phyloP scores from a whole-genome alignment of 2,888 invertebrate species.

The Parasteatoda lunata region DNA sequence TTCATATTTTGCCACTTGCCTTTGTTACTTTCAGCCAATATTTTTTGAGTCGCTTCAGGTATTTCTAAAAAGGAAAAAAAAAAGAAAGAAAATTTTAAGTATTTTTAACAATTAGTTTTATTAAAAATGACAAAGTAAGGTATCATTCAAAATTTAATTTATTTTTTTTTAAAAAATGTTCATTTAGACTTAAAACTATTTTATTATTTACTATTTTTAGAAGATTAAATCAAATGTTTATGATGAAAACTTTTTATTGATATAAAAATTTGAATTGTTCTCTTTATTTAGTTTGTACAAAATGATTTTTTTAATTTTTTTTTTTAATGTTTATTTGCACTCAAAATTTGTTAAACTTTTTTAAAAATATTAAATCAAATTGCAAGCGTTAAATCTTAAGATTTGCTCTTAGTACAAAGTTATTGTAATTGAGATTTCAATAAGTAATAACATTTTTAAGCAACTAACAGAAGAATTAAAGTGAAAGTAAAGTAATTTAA shows the following conservation, averaged over 20 bases:
- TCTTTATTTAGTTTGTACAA: background rate
- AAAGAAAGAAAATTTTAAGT: background rate
- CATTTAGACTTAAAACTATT: too few relatives aligned
- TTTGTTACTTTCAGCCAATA: slow-evolving; percentile 32
- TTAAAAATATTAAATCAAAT: background rate
- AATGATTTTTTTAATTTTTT: background rate
- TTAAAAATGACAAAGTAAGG: background rate
- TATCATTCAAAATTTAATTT: background rate
- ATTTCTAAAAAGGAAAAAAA: slow-evolving; percentile 14
- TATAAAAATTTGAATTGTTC: too few relatives aligned
- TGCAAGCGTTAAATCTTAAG: too few relatives aligned
- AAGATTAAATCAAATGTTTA: background rate
- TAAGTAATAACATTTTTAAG: too few relatives aligned
- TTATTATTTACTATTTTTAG: background rate
- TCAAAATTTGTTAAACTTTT: background rate
- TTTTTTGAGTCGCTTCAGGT: slow-evolving; percentile 69
- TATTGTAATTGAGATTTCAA: too few relatives aligned
- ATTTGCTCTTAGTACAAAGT: too few relatives aligned
- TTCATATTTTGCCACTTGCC: slow-evolving; percentile 86
- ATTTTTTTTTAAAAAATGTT: too few relatives aligned
- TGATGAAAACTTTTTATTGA: background rate
- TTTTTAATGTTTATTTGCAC: background rate
- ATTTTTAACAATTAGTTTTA: background rate
- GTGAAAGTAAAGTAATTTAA: too few relatives aligned
- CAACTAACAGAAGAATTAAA: too few relatives aligned